phyloP scores from a whole-genome alignment of 2,888 invertebrate genomes.

The Malacosoma neustria region DNA sequence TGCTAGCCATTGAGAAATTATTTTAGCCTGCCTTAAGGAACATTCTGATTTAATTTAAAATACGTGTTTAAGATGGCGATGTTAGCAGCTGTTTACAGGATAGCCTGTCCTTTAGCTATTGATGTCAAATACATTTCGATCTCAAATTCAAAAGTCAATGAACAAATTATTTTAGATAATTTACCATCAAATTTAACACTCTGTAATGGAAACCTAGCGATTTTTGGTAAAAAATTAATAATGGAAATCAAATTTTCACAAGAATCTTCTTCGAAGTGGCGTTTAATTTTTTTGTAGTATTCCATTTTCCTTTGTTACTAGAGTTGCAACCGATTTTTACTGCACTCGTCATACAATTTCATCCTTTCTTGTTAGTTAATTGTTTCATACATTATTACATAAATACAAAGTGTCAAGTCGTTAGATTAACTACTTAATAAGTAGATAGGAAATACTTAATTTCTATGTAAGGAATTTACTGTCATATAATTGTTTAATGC shows the following conservation, averaged over 20 bases:
- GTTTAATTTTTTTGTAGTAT: no score
- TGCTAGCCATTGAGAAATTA: no score
- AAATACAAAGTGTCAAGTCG: neutral
- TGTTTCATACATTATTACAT: neutral
- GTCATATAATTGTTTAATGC: neutral
- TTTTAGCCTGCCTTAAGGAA: no score
- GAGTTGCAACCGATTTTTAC: no score
- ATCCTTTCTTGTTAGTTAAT: neutral
- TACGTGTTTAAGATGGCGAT: no score
- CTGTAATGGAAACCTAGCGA: constrained; percentile 21
- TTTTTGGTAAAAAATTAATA: constrained; percentile 20
- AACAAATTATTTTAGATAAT: no score
- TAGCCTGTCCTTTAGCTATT: no score
- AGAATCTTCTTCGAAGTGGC: constrained; percentile 14
- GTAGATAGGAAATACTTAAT: neutral
- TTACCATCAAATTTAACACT: constrained; percentile 16
- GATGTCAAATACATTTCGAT: no score
- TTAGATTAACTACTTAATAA: neutral
- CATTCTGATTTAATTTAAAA: no score
- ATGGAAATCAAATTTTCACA: constrained; percentile 21
- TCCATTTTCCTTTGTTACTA: no score
- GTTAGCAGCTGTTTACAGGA: no score
- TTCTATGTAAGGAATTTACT: neutral
- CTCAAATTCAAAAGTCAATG: no score
- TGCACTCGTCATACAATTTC: neutral